phyloP scores from a whole-genome alignment of 2,888 invertebrate species.

The Hyposoter dolosus region DNA sequence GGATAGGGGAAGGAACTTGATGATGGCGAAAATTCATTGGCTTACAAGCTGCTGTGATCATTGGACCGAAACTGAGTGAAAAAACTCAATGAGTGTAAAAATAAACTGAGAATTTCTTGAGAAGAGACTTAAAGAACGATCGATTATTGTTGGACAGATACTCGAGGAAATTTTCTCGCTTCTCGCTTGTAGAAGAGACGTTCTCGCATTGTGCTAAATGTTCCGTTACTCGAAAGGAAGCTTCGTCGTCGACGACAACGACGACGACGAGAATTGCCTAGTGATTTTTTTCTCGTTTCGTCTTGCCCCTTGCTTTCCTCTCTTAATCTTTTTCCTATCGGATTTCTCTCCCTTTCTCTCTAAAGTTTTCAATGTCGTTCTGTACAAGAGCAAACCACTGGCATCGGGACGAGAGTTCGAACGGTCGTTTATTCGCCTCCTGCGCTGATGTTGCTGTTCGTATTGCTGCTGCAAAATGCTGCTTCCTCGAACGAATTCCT shows the following conservation, averaged over 20 bases:
- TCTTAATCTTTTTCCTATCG: constrained; percentile 4
- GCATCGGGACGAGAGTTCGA: constrained; percentile 59
- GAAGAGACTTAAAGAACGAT: constrained; percentile 16
- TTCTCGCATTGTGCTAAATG: constrained; percentile 43
- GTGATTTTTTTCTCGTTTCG: constrained; percentile 41
- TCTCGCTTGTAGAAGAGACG: constrained; percentile 4
- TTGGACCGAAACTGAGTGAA: constrained; percentile 32
- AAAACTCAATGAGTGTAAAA: not conserved
- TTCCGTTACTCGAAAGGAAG: constrained; percentile 61
- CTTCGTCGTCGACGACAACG: constrained; percentile 16
- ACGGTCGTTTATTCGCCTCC: constrained; percentile 69
- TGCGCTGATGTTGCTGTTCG: constrained; percentile 58
- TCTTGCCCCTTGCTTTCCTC: constrained; percentile 30
- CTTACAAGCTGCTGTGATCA: not conserved
- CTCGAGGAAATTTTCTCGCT: constrained; percentile 8
- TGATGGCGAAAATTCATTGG: constrained; percentile 6
- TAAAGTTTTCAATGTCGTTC: constrained; percentile 42
- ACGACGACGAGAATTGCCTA: constrained; percentile 22
- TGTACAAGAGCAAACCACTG: constrained; percentile 40
- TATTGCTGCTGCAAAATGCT: constrained; percentile 34
- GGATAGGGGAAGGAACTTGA: not conserved
- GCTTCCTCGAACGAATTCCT: constrained; percentile 69
- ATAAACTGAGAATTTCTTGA: constrained; percentile 5
- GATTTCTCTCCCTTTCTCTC: constrained; percentile 3
- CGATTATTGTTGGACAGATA: constrained; percentile 39